Percentiles rank a stretch among this genome's conserved stretches.
phyloP scores from a whole-genome alignment of 1,140 invertebrate genomes.

The Glossosoma conforme region DNA sequence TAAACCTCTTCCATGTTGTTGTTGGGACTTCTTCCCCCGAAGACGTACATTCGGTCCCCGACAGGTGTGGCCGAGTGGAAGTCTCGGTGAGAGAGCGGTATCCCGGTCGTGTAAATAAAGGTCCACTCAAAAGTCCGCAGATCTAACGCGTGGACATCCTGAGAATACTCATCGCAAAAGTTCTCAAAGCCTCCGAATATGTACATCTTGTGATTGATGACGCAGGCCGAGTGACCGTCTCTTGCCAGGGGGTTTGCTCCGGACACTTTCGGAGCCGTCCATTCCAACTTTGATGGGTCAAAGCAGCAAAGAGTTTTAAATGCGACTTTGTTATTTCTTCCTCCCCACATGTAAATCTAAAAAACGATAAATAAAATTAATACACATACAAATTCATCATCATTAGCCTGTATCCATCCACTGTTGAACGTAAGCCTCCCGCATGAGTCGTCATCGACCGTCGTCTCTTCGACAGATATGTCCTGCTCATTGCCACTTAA shows the following conservation, averaged over 20 bases:
- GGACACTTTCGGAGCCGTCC: slow-evolving; percentile 60
- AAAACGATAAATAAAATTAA: slow-evolving; percentile 20
- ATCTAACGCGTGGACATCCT: slow-evolving; percentile 72
- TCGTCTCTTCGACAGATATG: too few relatives aligned
- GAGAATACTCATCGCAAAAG: slow-evolving; percentile 69
- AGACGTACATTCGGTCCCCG: slow-evolving; percentile 74
- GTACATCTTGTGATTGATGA: slow-evolving; percentile 78
- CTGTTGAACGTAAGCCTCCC: too few relatives aligned
- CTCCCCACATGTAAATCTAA: slow-evolving; percentile 80
- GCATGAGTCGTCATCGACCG: too few relatives aligned
- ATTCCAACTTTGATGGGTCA: slow-evolving; percentile 65
- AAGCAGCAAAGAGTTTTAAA: slow-evolving; percentile 77
- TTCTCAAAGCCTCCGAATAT: slow-evolving; percentile 88
- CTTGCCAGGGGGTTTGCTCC: slow-evolving; percentile 71
- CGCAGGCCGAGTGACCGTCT: slow-evolving; percentile 86
- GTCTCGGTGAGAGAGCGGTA: slow-evolving; percentile 69
- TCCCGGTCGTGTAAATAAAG: slow-evolving; percentile 55
- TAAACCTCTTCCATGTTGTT: slow-evolving; percentile 70
- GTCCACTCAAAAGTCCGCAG: slow-evolving; percentile 70
- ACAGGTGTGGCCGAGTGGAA: slow-evolving; percentile 81
- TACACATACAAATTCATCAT: not conserved
- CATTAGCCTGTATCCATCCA: not conserved
- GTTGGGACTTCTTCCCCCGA: slow-evolving; percentile 73
- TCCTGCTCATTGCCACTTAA: too few relatives aligned
- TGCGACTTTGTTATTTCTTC: slow-evolving; percentile 76